phyloP scores from a whole-genome alignment of 1,140 invertebrate species.

The Papilio glaucus region DNA sequence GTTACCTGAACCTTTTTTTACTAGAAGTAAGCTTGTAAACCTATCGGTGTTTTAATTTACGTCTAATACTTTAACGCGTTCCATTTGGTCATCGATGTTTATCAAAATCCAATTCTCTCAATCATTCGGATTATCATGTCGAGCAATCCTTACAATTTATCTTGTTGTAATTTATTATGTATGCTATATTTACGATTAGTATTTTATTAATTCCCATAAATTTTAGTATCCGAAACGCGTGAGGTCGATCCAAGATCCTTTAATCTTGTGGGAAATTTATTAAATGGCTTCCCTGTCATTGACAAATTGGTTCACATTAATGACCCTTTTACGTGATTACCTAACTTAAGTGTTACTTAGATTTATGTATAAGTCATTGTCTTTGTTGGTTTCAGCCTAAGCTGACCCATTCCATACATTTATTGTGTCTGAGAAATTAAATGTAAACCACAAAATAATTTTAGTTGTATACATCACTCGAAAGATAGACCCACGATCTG shows the following conservation, averaged over 20 bases:
- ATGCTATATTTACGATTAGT: background rate
- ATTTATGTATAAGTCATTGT: conserved; percentile 5
- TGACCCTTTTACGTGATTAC: conserved; percentile 37
- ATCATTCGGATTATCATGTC: no score
- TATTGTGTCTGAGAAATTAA: background rate
- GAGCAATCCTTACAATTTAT: background rate
- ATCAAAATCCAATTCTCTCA: no score
- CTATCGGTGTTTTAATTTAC: no score
- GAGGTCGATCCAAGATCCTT: conserved; percentile 21
- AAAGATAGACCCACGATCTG: no score
- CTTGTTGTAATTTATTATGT: background rate
- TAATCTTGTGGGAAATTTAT: conserved; percentile 38
- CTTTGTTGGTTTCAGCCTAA: background rate
- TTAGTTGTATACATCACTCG: no score
- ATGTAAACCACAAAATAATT: no score
- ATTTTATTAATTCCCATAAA: conserved; percentile 26
- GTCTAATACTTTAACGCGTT: no score
- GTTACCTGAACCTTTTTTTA: no score
- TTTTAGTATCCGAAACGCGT: conserved; percentile 25
- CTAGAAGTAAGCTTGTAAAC: no score
- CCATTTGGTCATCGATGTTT: no score
- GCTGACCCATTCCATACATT: background rate
- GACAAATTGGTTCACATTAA: conserved; percentile 36
- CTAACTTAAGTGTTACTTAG: conserved; percentile 6
- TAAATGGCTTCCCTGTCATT: conserved; percentile 33